Evolutionary conservation across 2,797 vertebrate genomes (phyloP).

Genomic region (Thaleichthys pacificus): DNA sequence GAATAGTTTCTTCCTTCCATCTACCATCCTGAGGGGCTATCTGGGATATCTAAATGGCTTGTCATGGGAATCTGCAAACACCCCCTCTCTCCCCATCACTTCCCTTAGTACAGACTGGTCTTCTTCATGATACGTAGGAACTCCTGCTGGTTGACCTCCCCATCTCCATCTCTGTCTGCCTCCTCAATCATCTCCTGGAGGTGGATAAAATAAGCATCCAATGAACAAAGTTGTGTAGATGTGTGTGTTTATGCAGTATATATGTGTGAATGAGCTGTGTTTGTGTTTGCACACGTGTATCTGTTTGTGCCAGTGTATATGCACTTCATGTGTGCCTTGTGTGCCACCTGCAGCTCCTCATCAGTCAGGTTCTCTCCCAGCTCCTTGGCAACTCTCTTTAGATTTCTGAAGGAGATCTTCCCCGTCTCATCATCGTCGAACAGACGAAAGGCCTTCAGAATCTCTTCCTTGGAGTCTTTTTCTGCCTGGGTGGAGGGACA

Average conservation of each 20-base stretch:
- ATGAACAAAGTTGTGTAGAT: neutral
- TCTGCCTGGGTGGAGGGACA: slow-evolving; percentile 78
- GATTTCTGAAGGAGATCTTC: slow-evolving; percentile 93
- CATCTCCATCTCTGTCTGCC: slow-evolving; percentile 90
- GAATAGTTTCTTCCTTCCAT: neutral
- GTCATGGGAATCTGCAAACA: neutral
- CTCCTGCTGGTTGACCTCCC: slow-evolving; percentile 92
- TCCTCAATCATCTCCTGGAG: slow-evolving; percentile 94
- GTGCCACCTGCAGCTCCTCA: slow-evolving; percentile 89
- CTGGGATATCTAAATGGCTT: neutral
- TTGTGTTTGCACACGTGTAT: neutral
- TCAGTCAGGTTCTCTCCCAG: slow-evolving; percentile 93
- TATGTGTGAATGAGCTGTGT: neutral
- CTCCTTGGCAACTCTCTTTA: slow-evolving; percentile 90
- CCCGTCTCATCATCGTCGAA: slow-evolving; percentile 95
- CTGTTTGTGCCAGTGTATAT: neutral
- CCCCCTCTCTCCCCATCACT: neutral
- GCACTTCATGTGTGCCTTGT: neutral
- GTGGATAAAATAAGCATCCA: neutral
- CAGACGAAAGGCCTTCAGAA: slow-evolving; percentile 92
- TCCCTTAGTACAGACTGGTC: slow-evolving; percentile 85
- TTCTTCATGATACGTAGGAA: slow-evolving; percentile 97
- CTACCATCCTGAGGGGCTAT: too few species aligned
- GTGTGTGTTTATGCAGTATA: neutral
- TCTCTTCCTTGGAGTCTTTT: slow-evolving; percentile 96